phyloP scores from a whole-genome alignment of 2,113 vertebrate species.

The Cheirogaleus medius region DNA sequence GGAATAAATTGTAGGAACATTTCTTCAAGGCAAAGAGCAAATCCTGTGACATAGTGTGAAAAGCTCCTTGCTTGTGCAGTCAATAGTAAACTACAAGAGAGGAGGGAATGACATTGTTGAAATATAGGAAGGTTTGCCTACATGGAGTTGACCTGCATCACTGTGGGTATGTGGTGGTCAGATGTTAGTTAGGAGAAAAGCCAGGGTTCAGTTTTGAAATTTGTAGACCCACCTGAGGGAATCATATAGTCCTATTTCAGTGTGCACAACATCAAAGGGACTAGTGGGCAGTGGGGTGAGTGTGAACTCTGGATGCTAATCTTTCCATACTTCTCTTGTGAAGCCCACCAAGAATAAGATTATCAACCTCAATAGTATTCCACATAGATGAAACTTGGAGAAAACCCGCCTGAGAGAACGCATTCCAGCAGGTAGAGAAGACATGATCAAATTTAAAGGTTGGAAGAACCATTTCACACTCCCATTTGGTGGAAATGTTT shows the following conservation, averaged over 20 bases:
- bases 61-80: not conserved
- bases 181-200: not conserved
- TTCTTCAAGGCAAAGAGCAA: not conserved
- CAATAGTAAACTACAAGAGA: not conserved
- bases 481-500: not conserved
- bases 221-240: not conserved
- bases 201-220: not conserved
- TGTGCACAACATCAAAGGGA: not conserved
- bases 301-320: not conserved
- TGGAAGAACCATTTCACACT: not conserved
- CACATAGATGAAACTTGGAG: not conserved
- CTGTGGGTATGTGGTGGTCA: not conserved
- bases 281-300: not conserved
- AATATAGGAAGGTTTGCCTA: not conserved
- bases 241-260: not conserved
- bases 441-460: not conserved
- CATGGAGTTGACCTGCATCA: not conserved
- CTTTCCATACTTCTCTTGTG: not conserved
- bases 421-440: not conserved
- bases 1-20: not conserved
- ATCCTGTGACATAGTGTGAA: not conserved
- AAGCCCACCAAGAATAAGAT: not conserved
- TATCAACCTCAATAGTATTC: not conserved
- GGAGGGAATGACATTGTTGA: not conserved
- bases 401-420: not conserved